Base-by-base conservation (phyloP, 2,797 vertebrate genomes). In the Enteromius trimaculatus region DNA sequence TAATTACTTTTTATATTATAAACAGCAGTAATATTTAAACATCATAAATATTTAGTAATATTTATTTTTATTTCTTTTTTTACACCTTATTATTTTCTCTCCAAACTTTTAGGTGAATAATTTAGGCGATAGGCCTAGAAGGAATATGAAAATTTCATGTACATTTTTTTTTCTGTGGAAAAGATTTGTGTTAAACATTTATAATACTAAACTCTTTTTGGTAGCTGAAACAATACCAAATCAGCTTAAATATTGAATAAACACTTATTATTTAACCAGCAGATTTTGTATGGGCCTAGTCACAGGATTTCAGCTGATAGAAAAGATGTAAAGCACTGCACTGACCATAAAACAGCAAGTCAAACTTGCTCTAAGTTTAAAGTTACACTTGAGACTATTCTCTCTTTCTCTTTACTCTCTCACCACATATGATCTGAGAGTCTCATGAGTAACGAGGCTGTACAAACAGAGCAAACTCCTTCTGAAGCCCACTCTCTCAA, bases 391-490 rank as follows among this genome's bases (percentile, higher is more conserved):
- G 39, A 64, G 75, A 77, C 6, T 47, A 21, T 44, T 44, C 9
- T 34, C 79, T 72, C 37, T 53, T 49, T 75, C 19, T 55, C 5
- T 53, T 42, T 76, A 60, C 34, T 60, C 49, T 37, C 14, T 4
- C 13, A 23, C 51, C 31, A 62, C 21, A 23, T 39, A 42, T 62
- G 55, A 77, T 78, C 77, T 66, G 39, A 65, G 29, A 78, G 26
- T 44, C 77, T 78, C 60, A 34, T 49, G 42, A 75, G 42, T 64
- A 65, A 49, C 47, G 53, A 72, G 31, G 55, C 70, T 82, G 71
- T 51, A 72, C 81, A 87, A 78, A 49, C 58, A 64, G 42, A 26
- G 34, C 34, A 34, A 86, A 84, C 84, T 39, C 16, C 49, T 71
- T 44, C 62, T 80, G 72, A 76, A 72, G 82, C 53, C 31, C 44